Evolutionary conservation across 2,888 invertebrate genomes (phyloP), one percentile per base, ranked within the genome.

Genomic region (Dilophus febrilis): DNA sequence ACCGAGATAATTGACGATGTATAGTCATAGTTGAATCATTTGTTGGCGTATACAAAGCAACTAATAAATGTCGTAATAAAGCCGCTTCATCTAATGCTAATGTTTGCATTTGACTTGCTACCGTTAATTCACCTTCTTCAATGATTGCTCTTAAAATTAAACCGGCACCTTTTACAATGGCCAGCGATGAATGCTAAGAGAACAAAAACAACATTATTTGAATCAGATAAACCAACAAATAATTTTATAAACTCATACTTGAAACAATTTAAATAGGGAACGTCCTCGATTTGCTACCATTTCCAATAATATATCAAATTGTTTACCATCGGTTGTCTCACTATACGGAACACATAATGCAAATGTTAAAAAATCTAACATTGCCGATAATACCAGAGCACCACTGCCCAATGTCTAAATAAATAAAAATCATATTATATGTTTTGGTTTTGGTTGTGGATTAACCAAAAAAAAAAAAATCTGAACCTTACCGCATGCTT

Each of bases 321-420:
- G 88, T 55, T 86, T 86, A 38, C 92, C 91, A 55, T 95, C 92
- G 0, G 98, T 98, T 4, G 98, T 99, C 65, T 99, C 98, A 55
- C 92, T 91, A 65, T 97, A 98, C 4, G 98, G 98, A 46, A 95
- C 91, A 65, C 98, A 99, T 32, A 98, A 70, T 4, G 94, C 84
- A 66, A 95, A 98, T 30, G 97, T 98, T 46, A 98, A 67, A 57
- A 99, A 90, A 64, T 98, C 98, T 57, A 98, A 68, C 94, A 99
- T 94, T 47, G 94, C 88, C 26, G 94, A 85, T 46, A 98, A 86
- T 12, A 98, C 87, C 37, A 98, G 64, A 35, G 97, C 95, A 4
- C 97, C 97, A 40, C 91, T 94, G 38, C 88, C 87, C 45, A 84
- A 83, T 42, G 74, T 75, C 91, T 92, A 61, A 12, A 60, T 59